These are phyloP conservation scores for Actenoides hombroni DNA, from an alignment of 2,113 vertebrate genomes.

Conservation along the genomic window DNA sequence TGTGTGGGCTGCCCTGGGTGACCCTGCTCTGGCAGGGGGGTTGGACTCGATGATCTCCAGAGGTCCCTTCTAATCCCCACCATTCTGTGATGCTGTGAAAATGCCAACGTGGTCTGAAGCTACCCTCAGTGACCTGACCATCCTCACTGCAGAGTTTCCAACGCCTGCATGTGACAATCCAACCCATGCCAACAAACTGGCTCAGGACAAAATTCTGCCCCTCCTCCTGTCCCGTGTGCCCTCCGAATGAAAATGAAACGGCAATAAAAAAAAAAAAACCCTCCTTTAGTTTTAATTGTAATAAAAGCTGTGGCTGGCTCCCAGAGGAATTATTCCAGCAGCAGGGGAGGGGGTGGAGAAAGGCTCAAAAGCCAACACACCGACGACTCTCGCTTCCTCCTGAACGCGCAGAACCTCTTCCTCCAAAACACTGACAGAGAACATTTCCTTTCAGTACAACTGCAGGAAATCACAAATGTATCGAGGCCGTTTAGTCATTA, in stretches of 20 bases:
- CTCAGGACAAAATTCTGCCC: neutral
- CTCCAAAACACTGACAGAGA: neutral
- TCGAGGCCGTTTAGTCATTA: neutral
- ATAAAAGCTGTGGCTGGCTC: neutral
- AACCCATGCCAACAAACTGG: neutral
- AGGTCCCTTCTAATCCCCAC: no score
- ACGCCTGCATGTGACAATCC: neutral
- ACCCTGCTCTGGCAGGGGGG: no score
- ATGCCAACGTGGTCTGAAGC: neutral
- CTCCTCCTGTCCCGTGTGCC: neutral
- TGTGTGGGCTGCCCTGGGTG: no score
- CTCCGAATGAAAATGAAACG: neutral
- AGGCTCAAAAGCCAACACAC: neutral
- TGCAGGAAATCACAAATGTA: slow-evolving; percentile 7
- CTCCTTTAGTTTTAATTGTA: neutral
- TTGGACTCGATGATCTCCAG: no score
- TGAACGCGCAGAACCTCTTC: neutral
- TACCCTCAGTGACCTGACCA: neutral
- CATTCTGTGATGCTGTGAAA: neutral
- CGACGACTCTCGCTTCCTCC: neutral
- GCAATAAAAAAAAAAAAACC: neutral
- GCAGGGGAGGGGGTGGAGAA: neutral
- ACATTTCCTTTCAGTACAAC: slow-evolving; percentile 27
- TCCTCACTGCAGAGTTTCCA: neutral
- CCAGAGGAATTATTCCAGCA: neutral